Conservation (phyloP, 1,140 invertebrate species). For the Chrysomallon squamiferum region DNA sequence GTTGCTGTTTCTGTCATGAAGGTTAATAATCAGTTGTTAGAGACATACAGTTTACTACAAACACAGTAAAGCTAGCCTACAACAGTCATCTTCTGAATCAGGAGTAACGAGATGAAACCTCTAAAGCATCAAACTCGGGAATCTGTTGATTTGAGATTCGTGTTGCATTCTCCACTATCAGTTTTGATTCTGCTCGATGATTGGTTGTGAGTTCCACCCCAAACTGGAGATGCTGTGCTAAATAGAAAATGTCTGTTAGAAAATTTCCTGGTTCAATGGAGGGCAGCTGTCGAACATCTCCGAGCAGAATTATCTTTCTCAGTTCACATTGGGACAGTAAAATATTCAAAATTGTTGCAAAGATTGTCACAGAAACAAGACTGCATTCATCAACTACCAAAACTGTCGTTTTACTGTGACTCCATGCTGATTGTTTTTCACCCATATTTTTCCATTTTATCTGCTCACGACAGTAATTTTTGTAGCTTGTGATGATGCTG, state of each 20-base stretch:
- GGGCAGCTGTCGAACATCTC: conserved; percentile 56
- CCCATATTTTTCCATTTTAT: neutral
- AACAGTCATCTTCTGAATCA: conserved; percentile 6
- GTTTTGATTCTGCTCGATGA: conserved; percentile 52
- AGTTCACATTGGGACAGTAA: conserved; percentile 43
- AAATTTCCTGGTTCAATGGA: conserved; percentile 60
- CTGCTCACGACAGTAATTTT: conserved; percentile 13
- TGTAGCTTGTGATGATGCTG: conserved; percentile 50
- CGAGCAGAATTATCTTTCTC: conserved; percentile 48
- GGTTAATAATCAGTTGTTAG: too few relatives aligned
- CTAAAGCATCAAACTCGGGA: conserved; percentile 36
- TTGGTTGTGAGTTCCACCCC: conserved; percentile 48
- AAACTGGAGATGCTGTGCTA: conserved; percentile 23
- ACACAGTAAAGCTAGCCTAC: too few relatives aligned
- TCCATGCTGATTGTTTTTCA: conserved; percentile 27
- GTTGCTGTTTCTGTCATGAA: too few relatives aligned
- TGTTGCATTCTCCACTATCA: conserved; percentile 56
- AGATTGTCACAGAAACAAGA: conserved; percentile 51
- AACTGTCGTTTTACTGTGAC: conserved; percentile 31
- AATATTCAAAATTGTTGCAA: conserved; percentile 42
- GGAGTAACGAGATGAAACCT: conserved; percentile 38
- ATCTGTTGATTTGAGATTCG: conserved; percentile 35
- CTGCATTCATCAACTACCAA: conserved; percentile 59
- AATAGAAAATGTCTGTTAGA: conserved; percentile 40
- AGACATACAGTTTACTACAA: too few relatives aligned